Base-by-base conservation (phyloP, 2,888 invertebrate species). In the Xestobium rufovillosum region DNA sequence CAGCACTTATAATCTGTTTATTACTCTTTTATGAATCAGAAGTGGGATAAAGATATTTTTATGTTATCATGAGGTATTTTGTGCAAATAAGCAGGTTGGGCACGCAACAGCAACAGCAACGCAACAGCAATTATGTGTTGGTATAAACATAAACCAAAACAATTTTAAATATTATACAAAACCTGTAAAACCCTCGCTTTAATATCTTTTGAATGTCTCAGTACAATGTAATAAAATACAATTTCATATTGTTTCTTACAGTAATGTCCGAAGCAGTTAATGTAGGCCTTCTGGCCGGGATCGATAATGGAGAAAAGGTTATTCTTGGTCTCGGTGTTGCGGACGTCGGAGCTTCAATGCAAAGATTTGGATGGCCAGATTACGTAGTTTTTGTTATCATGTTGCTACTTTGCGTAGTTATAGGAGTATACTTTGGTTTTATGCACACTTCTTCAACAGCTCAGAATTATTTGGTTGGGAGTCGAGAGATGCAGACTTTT, bases 341-440 rank as follows among this genome's bases (percentile, higher is more conserved):
- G 8, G 60, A 62, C 34, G 52, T 63, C 4, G 58, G 56, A 6
- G 47, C 51, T 13, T 45, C 59, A n/a, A 54, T 63, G 55, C 60
- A 60, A 45, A 53, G 52, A 40, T 64, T 65, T 43, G 75, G 78
- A 9, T 75, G 76, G 72, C 70, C 71, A 33, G 90, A 90, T 60
- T 90, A 90, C 64, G 57, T 79, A 1, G 80, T 89, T 47, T 89
- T 89, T 61, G 71, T 76, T 38, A 55, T 75, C 1, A 87, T 88
- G 86, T 64, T 90, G 50, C 66, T 76, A 9, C 70, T 82, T 23
- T 89, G 87, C 62, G 79, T 86, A 1, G 66, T 73, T 8, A 81
- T 90, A 29, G 90, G 90, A 1, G 63, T 89, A n/a, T 86, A 84
- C 58, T 89, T 83, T 66, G 88, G 85, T 1, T 78, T 84, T 45